phyloP scores from a whole-genome alignment of 2,797 vertebrate species.

The Synaphobranchus kaupii region DNA sequence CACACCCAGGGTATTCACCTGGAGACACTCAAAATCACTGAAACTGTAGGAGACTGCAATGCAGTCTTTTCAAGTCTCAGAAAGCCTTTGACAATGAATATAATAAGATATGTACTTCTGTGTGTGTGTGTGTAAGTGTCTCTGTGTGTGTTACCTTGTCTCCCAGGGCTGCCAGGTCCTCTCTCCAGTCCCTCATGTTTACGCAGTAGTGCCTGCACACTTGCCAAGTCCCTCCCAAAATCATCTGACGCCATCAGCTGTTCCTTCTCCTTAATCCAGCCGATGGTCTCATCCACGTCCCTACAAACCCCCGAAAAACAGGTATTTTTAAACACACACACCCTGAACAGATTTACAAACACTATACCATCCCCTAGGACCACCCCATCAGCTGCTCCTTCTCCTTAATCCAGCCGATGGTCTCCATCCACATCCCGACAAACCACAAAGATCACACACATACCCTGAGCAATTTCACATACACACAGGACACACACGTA shows the following conservation, averaged over 20 bases:
- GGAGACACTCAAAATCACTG: background rate
- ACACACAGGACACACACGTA: background rate
- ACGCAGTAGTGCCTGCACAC: slow-evolving; percentile 92
- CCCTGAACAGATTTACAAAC: background rate
- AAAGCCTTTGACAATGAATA: background rate
- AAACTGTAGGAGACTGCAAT: background rate
- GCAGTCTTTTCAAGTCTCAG: background rate
- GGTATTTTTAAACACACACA: slow-evolving; percentile 2
- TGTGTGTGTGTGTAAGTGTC: background rate
- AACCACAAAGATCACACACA: background rate
- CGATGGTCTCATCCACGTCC: slow-evolving; percentile 98
- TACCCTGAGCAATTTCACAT: background rate
- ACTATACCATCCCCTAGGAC: background rate
- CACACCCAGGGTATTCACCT: slow-evolving; percentile 91
- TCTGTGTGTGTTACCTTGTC: slow-evolving; percentile 79
- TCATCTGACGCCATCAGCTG: slow-evolving; percentile 98
- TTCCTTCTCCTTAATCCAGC: slow-evolving; percentile 99
- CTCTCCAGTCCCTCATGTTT: slow-evolving; percentile 96
- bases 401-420: slow-evolving; percentile 98
- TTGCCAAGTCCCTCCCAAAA: slow-evolving; percentile 94
- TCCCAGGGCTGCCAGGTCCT: slow-evolving; percentile 92
- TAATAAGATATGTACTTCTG: background rate
- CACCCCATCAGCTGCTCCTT: slow-evolving; percentile 97
- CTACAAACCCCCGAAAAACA: slow-evolving; percentile 58
- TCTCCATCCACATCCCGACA: slow-evolving; percentile 68